A percentile compares a stretch with the other conserved stretches of the same genome.
Conservation (phyloP, 2,113 vertebrate species). For the Daubentonia madagascariensis region DNA sequence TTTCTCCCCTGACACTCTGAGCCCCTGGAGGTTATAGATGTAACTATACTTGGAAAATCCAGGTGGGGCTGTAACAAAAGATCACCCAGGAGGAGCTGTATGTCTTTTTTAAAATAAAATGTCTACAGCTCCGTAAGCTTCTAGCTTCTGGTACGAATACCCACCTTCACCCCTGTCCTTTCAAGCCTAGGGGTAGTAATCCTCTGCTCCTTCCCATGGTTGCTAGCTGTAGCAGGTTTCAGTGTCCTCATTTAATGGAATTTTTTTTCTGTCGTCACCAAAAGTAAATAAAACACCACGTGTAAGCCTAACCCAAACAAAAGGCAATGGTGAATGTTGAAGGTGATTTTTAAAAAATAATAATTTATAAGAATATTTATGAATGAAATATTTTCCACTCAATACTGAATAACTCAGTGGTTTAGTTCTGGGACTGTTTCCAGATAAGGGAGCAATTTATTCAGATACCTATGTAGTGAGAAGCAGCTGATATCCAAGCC, state of each 20-base stretch:
- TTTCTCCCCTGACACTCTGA: neutral
- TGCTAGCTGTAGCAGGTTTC: neutral
- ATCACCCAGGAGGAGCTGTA: neutral
- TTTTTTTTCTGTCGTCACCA: neutral
- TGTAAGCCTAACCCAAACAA: neutral
- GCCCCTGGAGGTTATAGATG: fast-evolving
- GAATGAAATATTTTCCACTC: neutral
- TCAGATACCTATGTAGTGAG: neutral
- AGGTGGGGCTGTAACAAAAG: neutral
- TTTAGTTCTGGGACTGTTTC: neutral
- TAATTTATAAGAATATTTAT: neutral
- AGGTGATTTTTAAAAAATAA: neutral
- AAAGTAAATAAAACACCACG: neutral
- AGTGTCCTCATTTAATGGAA: neutral
- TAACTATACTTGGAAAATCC: neutral
- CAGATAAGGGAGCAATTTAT: neutral
- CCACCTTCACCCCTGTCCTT: neutral
- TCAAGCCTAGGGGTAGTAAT: neutral
- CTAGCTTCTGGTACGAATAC: neutral
- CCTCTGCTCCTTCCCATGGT: neutral
- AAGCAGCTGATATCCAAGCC: neutral
- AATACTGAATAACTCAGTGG: neutral
- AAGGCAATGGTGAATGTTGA: neutral
- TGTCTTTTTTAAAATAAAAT: neutral
- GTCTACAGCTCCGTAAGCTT: neutral